Percentiles rank a stretch among this genome's conserved stretches.
These are phyloP conservation scores for Pristionchus mayeri DNA, from an alignment of 2,888 invertebrate species.

Conservation along the genomic window DNA sequence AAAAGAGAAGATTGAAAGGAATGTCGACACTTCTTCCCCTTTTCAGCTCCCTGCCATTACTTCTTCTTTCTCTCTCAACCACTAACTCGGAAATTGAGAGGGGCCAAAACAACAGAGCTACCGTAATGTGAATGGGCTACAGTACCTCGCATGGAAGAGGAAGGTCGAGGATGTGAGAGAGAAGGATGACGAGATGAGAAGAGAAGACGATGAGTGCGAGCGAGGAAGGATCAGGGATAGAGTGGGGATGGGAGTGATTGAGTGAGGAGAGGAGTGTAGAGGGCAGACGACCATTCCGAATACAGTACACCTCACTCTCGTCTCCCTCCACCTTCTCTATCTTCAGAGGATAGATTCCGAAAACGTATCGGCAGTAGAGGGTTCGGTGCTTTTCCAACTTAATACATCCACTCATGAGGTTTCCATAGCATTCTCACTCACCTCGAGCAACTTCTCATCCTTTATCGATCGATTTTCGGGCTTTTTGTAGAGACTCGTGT, in stretches of 20 bases:
- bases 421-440: background rate
- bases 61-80: too few species aligned
- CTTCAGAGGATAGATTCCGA: slow-evolving; percentile 35
- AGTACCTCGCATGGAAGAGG: slow-evolving; percentile 21
- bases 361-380: slow-evolving; percentile 20
- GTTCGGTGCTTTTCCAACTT: slow-evolving; percentile 19
- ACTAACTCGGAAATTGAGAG: too few species aligned
- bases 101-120: too few species aligned
- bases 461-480: background rate
- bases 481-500: background rate
- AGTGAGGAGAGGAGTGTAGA: slow-evolving; percentile 15
- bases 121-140: too few species aligned
- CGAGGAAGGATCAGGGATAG: background rate
- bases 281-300: background rate
- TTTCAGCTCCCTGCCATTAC: too few species aligned
- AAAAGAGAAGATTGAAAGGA: background rate
- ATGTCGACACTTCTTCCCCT: too few species aligned
- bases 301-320: slow-evolving; percentile 29
- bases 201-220: slow-evolving; percentile 36
- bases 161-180: slow-evolving; percentile 37
- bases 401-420: background rate
- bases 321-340: slow-evolving; percentile 24
- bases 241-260: background rate
- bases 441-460: background rate
- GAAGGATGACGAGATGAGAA: slow-evolving; percentile 26